Evolutionary conservation across 2,888 invertebrate species (phyloP), one percentile per base, ranked within the genome.

Genomic region (Scaeva pyrastri): DNA sequence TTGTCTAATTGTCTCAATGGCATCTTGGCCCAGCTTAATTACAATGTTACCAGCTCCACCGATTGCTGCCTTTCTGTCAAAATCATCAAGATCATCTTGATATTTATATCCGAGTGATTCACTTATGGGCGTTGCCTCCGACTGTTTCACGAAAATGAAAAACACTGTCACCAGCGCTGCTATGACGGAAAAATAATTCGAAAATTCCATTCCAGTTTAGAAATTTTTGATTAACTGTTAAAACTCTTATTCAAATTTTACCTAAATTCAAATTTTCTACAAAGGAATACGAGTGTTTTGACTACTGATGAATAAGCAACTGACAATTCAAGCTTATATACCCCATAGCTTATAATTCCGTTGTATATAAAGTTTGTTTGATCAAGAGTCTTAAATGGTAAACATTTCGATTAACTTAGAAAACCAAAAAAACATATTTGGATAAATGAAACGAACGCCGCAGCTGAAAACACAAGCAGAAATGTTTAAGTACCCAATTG

Each of bases 11-110:
- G 2, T 16, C 0, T 12, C 6, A 14, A 66, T 48, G 1, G 48
- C 31, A 12, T 10, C 31, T 48, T 31, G 14, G 14, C 48, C 48
- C 16, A 36, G 16, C 5, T 41, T 0, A 12, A 66, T 66, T 1
- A 66, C 48, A 26, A 66, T 41, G 5, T 48, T 66, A 8, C 48
- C 36, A 48, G 2, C 66, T 48, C 48, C 66, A 2, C 31, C 36
- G 2, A 66, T 7, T 5, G 31, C 16, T 14, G 19, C 48, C 21
- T 60, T 60, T n/a, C 8, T 39, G 16, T 60, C 60, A n/a, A 60
- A 41, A 41, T 60, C 39, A 21, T 60, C 60, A 2, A 60, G 14
- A 2, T 60, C 60, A 1, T 7, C 60, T 60, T 41, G 39, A 21
- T 10, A 39, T 6, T 19, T 21, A 14, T 39, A 39, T 39, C 39